Conservation (phyloP, 2,888 invertebrate genomes). For the Orthosia incerta region DNA sequence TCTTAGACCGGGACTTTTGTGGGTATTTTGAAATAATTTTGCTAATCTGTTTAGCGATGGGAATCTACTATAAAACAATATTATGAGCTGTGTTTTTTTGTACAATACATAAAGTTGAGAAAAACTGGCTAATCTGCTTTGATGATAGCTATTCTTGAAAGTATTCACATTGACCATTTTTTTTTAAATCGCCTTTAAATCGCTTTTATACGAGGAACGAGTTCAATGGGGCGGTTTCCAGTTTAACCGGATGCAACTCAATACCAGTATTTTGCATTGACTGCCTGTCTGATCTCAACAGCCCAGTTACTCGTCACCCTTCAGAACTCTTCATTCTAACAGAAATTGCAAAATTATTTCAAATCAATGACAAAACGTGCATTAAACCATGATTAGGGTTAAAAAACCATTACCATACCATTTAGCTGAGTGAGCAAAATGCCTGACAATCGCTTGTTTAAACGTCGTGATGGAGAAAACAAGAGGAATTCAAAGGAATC, state of each 20-base stretch:
- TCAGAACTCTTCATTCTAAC: background rate
- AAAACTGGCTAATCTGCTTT: too few relatives aligned
- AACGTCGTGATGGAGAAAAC: background rate
- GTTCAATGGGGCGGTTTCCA: too few relatives aligned
- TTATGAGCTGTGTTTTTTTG: too few relatives aligned
- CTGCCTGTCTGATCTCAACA: background rate
- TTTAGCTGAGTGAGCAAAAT: constrained; percentile 28
- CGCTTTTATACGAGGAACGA: too few relatives aligned
- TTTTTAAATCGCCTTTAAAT: too few relatives aligned
- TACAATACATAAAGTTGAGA: too few relatives aligned
- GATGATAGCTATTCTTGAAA: too few relatives aligned
- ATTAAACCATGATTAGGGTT: background rate
- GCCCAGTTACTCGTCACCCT: background rate
- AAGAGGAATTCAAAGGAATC: background rate
- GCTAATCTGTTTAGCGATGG: background rate
- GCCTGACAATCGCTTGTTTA: constrained; percentile 1
- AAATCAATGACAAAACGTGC: constrained; percentile 3
- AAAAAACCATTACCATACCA: constrained; percentile 8
- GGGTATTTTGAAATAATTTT: constrained; percentile 9
- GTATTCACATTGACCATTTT: too few relatives aligned
- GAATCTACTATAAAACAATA: background rate
- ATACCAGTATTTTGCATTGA: background rate
- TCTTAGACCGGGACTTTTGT: constrained; percentile 3
- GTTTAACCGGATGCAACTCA: too few relatives aligned
- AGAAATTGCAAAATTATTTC: constrained; percentile 33